Evolutionary conservation across 2,113 vertebrate genomes (phyloP).

Genomic region (Cololabis saira): DNA sequence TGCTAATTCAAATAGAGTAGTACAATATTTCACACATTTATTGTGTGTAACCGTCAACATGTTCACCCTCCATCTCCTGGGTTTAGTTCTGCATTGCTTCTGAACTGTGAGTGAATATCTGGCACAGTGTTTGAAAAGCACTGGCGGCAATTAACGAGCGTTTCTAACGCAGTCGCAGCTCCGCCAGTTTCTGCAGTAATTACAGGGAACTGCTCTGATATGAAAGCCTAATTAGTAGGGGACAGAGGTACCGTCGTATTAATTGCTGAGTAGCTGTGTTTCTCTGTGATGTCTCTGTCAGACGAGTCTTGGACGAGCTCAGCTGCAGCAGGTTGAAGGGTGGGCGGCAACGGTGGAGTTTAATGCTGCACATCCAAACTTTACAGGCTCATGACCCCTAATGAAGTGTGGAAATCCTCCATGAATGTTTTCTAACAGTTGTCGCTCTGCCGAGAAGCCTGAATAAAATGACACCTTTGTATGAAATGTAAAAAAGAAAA

Average conservation of each 20-base stretch:
- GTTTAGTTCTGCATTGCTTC: neutral
- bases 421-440: too few relatives aligned
- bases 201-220: conserved; percentile 68
- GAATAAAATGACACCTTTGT: too few relatives aligned
- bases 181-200: conserved; percentile 65
- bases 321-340: conserved; percentile 45
- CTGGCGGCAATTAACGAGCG: conserved; percentile 59
- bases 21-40: neutral
- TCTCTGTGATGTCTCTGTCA: conserved; percentile 55
- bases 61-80: conserved; percentile 1
- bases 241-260: conserved; percentile 66
- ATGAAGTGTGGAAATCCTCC: conserved; percentile 12
- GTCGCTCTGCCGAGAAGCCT: too few relatives aligned
- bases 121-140: conserved; percentile 40
- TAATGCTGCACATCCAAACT: conserved; percentile 1
- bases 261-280: conserved; percentile 63
- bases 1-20: too few relatives aligned
- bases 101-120: conserved; percentile 14
- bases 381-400: conserved; percentile 4
- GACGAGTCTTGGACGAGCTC: conserved; percentile 37
- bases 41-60: neutral
- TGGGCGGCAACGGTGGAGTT: conserved; percentile 52
- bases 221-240: conserved; percentile 76
- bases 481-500: too few relatives aligned
- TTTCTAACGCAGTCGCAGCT: conserved; percentile 57